Evolutionary conservation across 2,888 invertebrate genomes (phyloP), one percentile per base, ranked within the genome.

Genomic region (Hyposoter didymator): DNA sequence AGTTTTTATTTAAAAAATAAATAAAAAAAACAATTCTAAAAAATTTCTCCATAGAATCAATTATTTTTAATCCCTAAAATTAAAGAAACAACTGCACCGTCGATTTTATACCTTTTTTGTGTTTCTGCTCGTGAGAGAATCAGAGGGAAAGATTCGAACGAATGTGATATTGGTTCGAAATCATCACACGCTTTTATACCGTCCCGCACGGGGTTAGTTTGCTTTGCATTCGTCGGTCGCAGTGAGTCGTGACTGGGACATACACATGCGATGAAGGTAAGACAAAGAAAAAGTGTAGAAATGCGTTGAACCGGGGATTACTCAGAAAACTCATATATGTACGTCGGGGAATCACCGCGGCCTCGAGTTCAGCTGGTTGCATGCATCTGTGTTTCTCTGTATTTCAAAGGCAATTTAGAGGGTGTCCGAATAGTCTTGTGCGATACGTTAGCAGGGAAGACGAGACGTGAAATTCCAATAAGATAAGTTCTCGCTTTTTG

Each of bases 271-370:
- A 55, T 22, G 17, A 10, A 55, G 10, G 19, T 19, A n/a, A 35
- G 43, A 22, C 43, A 43, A 66, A 66, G 43, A 66, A 66, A 28
- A 28, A 22, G 55, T 6, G 2, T 49, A 49, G n/a, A 67, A 45
- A 67, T 43, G 45, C 67, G 45, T 45, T 10, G 22, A 22, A 22
- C 0, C 0, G 7, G 43, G 45, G 12, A 0, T 43, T 43, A 43
- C 45, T 7, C 69, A 19, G 32, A 47, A 6, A 10, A 72, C 49
- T 52, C 7, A 47, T n/a, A n/a, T n/a, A n/a, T 35, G 5, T n/a
- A 6, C 72, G 35, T 1, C 70, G 17, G 72, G 72, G 72, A 72
- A 52, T 72, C 72, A 72, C 72, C 32, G 72, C 35, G 52, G n/a
- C 12, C 49, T 52, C 35, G 35, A 32, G 10, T 32, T 19, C 35